Evolutionary conservation across 2,113 vertebrate genomes (phyloP).

Genomic region (Melanerpes formicivorus): DNA sequence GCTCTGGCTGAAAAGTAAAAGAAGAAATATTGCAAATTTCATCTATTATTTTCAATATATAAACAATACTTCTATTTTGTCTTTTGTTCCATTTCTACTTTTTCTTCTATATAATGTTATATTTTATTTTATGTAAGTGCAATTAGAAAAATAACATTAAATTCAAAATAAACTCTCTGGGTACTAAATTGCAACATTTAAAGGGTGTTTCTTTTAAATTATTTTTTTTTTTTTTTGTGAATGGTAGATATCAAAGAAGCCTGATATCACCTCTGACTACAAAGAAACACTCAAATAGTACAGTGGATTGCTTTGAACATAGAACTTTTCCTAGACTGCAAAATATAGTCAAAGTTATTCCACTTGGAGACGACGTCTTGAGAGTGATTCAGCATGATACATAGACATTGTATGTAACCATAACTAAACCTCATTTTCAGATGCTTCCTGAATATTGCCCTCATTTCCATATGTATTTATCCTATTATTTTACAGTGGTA

Average conservation of each 20-base stretch:
- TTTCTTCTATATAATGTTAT: background rate
- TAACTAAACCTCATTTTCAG: background rate
- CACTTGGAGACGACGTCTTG: background rate
- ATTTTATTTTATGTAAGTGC: background rate
- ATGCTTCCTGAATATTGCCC: background rate
- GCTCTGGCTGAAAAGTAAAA: background rate
- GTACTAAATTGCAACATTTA: background rate
- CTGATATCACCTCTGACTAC: background rate
- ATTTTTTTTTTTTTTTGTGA: background rate
- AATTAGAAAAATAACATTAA: background rate
- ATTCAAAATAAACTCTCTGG: background rate
- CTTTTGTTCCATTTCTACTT: background rate
- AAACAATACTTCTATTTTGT: background rate
- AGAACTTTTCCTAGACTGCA: background rate
- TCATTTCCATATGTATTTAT: background rate
- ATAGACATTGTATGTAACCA: background rate
- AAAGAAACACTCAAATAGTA: background rate
- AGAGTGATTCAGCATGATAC: background rate
- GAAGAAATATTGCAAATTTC: background rate
- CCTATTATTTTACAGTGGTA: background rate
- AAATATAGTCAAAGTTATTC: background rate
- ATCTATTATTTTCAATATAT: background rate
- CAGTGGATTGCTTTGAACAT: background rate
- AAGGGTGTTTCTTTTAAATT: background rate
- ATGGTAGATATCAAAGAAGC: background rate